Evolutionary conservation across 2,888 invertebrate genomes (phyloP).

Genomic region (Orchesellides sinensis): DNA sequence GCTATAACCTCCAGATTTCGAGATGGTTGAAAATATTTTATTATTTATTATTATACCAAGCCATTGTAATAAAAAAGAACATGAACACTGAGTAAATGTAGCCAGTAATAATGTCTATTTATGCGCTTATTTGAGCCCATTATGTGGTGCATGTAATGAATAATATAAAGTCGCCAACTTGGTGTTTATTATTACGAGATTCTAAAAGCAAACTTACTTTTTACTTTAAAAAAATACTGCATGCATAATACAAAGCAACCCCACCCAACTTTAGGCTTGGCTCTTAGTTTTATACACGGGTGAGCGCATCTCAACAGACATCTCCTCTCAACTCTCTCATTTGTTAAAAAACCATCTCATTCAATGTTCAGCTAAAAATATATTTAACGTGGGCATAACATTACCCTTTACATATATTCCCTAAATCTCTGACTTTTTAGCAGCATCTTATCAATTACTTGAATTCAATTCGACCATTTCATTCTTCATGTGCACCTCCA

Average conservation of each 20-base stretch:
- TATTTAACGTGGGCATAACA: constrained; percentile 12
- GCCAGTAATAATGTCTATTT: constrained; percentile 12
- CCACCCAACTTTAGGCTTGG: constrained; percentile 66
- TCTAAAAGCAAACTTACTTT: constrained; percentile 2
- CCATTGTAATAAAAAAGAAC: too few species aligned
- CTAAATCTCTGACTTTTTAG: constrained; percentile 19
- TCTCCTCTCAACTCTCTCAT: constrained; percentile 3
- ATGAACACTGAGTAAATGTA: too few species aligned
- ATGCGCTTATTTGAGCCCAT: background rate
- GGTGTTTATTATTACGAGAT: constrained; percentile 30
- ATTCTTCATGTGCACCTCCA: background rate
- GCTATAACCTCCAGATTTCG: too few species aligned
- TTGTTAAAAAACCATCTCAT: background rate
- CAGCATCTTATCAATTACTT: constrained; percentile 42
- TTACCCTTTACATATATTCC: constrained; percentile 3
- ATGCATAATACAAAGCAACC: constrained; percentile 57
- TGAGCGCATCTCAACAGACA: constrained; percentile 32
- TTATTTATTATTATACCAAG: too few species aligned
- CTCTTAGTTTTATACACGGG: constrained; percentile 52
- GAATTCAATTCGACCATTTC: constrained; percentile 39
- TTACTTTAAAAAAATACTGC: constrained; percentile 52
- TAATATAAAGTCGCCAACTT: background rate
- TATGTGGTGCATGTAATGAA: constrained; percentile 31
- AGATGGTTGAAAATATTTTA: too few species aligned
- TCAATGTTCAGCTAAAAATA: constrained; percentile 41